Evolutionary conservation across 2,113 vertebrate genomes (phyloP), one percentile per base, ranked within the genome.

Genomic region (Mohoua ochrocephala): DNA sequence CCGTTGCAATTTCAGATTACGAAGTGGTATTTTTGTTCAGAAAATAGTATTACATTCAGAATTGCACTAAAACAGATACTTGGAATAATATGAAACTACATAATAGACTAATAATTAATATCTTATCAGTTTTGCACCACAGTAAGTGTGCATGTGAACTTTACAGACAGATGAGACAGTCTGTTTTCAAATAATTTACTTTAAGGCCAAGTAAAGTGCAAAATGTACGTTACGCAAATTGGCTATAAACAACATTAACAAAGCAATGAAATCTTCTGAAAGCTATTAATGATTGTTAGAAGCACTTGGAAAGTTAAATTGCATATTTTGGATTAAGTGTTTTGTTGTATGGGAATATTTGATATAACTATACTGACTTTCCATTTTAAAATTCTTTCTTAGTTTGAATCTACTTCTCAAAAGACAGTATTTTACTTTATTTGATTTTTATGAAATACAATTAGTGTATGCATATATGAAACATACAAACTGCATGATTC

Each of bases 401-500:
- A 76, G 84, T 78, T 95, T 56, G 41, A 82, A 45, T 84, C 57
- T 86, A 37, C 41, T 76, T n/a, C 74, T 78, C 60, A 83, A 95
- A 96, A 96, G 84, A 71, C 49, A 94, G 17, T 90, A 63, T 75
- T 93, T 31, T 95, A 93, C 57, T 95, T 93, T 45, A 37, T 73
- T 96, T 93, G 15, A 79, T 93, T 94, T 95, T 91, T 95, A 73
- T 37, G 50, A 89, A 96, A 81, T 94, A 53, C 28, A 93, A 18
- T 90, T 87, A 96, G 15, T 91, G 44, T 63, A 77, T 96, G 82
- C 77, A 54, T 95, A 31, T 94, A 44, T 88, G 73, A 93, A 91
- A 61, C 44, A 67, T 74, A 91, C 93, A 96, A 97, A 97, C 91
- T 76, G 89, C 27, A 15, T 88, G 93, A 88, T 92, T 97, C 96